These are phyloP conservation scores for Smutsia temminckii DNA, from an alignment of 2,797 vertebrate genomes.

Conservation along the genomic window DNA sequence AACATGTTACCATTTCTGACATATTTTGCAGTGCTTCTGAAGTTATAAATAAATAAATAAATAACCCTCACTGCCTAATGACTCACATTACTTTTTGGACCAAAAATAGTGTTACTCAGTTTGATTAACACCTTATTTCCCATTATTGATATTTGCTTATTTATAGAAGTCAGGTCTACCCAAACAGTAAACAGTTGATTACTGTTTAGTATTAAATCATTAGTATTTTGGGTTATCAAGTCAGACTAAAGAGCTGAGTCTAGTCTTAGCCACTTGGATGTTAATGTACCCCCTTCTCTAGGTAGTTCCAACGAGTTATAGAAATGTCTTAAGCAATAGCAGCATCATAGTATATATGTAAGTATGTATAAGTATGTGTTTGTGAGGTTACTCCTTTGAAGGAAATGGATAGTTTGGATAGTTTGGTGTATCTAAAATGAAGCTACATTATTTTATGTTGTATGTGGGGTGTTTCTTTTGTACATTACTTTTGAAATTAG, in stretches of 20 bases:
- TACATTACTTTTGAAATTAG: constrained; percentile 23
- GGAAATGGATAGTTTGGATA: not conserved
- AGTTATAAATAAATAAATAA: not conserved
- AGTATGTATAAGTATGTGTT: not conserved
- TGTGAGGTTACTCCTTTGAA: constrained; percentile 28
- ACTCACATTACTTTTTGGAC: not conserved
- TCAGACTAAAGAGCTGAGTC: not conserved
- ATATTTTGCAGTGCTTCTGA: not conserved
- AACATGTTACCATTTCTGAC: not conserved
- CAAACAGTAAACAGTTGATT: not conserved
- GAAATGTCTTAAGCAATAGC: not conserved
- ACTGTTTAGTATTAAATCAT: not conserved
- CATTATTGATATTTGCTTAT: not conserved
- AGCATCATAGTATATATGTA: not conserved
- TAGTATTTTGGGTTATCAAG: not conserved
- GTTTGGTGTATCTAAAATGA: constrained; percentile 9
- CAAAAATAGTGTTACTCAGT: not conserved
- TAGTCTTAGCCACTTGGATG: not conserved
- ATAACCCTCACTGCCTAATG: not conserved
- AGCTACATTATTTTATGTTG: constrained; percentile 4
- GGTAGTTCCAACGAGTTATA: not conserved
- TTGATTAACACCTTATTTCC: not conserved
- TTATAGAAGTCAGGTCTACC: not conserved
- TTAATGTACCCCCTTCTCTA: not conserved
- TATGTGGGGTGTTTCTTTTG: not conserved